Evolutionary conservation across 2,797 vertebrate species (phyloP).

Genomic region (Channa striata): DNA sequence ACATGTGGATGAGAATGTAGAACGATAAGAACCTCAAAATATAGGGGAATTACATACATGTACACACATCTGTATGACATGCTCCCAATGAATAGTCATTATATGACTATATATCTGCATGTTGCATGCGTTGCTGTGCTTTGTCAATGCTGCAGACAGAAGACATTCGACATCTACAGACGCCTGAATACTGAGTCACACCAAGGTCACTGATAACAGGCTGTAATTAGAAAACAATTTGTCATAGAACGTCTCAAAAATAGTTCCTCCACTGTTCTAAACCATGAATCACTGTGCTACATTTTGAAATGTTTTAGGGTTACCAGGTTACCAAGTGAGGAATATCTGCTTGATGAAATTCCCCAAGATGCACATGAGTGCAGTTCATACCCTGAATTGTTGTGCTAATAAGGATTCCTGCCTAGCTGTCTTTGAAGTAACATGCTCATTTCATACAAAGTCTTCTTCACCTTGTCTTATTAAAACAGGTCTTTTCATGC

Average conservation of each 20-base stretch:
- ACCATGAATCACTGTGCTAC: not conserved
- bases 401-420: too few species aligned
- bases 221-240: not conserved
- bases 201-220: not conserved
- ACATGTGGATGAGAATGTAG: too few species aligned
- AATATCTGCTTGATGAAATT: too few species aligned
- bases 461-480: too few species aligned
- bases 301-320: not conserved
- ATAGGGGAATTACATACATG: too few species aligned
- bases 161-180: not conserved
- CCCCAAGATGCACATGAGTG: not conserved
- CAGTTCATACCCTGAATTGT: not conserved
- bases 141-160: not conserved
- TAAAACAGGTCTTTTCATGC: too few species aligned
- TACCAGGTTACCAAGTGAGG: not conserved
- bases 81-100: too few species aligned
- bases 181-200: not conserved
- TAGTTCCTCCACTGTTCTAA: not conserved
- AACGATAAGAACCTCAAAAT: too few species aligned
- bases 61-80: too few species aligned
- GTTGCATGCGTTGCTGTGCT: not conserved
- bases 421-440: not conserved
- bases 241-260: not conserved
- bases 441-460: not conserved
- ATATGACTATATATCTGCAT: not conserved